phyloP scores from a whole-genome alignment of 2,797 vertebrate genomes.

The Peromyscus nudipes region DNA sequence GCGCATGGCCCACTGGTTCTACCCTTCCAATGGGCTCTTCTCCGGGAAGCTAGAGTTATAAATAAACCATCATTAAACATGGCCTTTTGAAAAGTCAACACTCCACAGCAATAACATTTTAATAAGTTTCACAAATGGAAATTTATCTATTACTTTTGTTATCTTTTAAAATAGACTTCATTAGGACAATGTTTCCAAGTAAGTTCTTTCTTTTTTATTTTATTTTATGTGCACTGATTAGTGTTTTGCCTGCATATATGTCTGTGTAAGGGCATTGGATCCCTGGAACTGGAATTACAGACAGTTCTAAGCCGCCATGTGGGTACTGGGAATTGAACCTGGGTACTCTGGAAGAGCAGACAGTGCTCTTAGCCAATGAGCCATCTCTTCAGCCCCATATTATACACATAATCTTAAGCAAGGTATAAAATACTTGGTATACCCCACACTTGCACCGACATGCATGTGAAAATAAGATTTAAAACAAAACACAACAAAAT shows the following conservation, averaged over 20 bases:
- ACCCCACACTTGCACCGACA: background rate
- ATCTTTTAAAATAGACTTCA: background rate
- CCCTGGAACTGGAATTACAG: background rate
- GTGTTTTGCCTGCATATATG: background rate
- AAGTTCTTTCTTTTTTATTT: background rate
- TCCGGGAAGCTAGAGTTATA: constrained; percentile 93
- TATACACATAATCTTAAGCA: background rate
- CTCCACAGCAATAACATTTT: constrained; percentile 16
- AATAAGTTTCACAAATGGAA: constrained; percentile 3
- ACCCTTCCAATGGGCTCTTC: constrained; percentile 94
- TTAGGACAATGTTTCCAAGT: constrained; percentile 21
- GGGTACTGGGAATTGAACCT: background rate
- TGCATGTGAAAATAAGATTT: background rate
- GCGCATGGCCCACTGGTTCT: constrained; percentile 94
- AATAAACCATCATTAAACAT: constrained; percentile 55
- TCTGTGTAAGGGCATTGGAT: background rate
- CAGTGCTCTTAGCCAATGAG: background rate
- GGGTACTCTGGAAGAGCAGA: background rate
- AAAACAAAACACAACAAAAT: background rate
- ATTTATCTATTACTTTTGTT: constrained; percentile 2
- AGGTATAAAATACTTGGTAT: background rate
- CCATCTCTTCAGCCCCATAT: background rate
- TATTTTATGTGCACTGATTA: background rate
- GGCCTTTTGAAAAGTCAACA: constrained; percentile 41
- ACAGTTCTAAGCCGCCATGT: no score